Base-by-base conservation (phyloP, 2,888 invertebrate genomes). In the Parnassius mnemosyne region DNA sequence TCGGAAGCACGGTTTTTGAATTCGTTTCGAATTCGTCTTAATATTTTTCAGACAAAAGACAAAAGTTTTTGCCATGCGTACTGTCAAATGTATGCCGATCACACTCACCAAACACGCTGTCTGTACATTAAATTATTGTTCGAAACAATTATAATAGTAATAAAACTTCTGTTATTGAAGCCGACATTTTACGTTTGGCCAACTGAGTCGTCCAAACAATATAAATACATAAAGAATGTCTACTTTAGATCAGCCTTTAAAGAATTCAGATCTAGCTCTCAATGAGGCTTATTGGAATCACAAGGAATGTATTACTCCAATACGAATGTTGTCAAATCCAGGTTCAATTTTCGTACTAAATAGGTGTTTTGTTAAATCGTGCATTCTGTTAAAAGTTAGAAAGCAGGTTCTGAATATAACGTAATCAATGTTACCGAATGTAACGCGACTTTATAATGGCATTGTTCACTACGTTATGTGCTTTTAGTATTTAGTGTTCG, bases 371-470 rank as follows among this genome's bases (percentile, higher is more conserved):
- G 79, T 85, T 89, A 84, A 88, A 82, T 86, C 74, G 82, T 85
- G 89, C 89, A 72, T 80, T 49, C 87, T 87, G 90, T 91, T 91
- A 91, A 84, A 80, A 85, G 87, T 91, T 89, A 90, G 84, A 86
- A 91, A 91, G 90, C 90, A 83, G 82, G 74, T 78, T 76, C 81
- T 83, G 77, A 81, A 83, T 80, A 79, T 76, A 78, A 77, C 70
- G 83, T 84, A 87, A 87, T 86, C 87, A 85, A 86, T 87, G 87
- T 88, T 85, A 88, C 89, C 79, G 68, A 79, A 80, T 83, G 87
- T 87, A 89, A 89, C 89, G 76, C 73, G 78, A 80, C 72, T 80
- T 81, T 52, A 83, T 77, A 88, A 87, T 88, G 90, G 89, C 89
- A 86, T 49, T 53, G 25, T 10, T 46, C 9, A 41, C 62, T 54